phyloP scores from a whole-genome alignment of 2,797 vertebrate species.

The Chrysolophus pictus region DNA sequence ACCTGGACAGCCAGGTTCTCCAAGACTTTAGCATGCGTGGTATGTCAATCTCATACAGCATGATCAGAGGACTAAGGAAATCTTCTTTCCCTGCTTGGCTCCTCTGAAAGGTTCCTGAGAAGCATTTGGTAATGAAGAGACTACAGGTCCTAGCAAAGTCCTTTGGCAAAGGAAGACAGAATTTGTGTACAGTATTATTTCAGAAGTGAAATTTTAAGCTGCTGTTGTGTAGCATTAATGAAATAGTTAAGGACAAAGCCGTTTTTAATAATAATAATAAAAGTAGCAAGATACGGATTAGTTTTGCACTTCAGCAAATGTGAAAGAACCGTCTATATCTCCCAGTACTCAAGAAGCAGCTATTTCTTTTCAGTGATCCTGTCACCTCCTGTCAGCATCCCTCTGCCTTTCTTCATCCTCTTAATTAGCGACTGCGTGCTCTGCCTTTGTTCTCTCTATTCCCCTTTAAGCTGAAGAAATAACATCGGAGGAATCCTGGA shows the following conservation, averaged over 20 bases:
- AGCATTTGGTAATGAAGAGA: background rate
- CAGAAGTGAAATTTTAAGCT: constrained; percentile 35
- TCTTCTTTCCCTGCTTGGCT: background rate
- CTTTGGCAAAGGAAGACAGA: constrained; percentile 29
- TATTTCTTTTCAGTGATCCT: constrained; percentile 51
- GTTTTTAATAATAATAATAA: background rate
- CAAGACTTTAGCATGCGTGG: background rate
- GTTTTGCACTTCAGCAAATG: constrained; percentile 33
- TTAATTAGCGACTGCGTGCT: constrained; percentile 55
- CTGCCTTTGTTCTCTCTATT: constrained; percentile 58
- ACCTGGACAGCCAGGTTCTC: background rate
- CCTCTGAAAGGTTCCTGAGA: background rate
- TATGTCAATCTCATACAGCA: background rate
- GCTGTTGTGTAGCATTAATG: constrained; percentile 34
- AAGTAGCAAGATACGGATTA: constrained; percentile 3
- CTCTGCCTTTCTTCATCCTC: constrained; percentile 65
- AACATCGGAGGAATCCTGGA: constrained; percentile 49
- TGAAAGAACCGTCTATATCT: constrained; percentile 52
- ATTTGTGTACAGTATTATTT: constrained; percentile 18
- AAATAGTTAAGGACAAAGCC: constrained; percentile 52
- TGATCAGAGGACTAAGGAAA: background rate
- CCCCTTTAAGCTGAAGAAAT: constrained; percentile 50
- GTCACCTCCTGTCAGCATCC: constrained; percentile 59
- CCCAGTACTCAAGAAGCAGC: constrained; percentile 26
- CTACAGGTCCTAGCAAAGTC: background rate